Percentiles rank a stretch among this genome's conserved stretches.
These are phyloP conservation scores for Myotis yumanensis DNA, from an alignment of 2,113 vertebrate genomes.

Conservation along the genomic window DNA sequence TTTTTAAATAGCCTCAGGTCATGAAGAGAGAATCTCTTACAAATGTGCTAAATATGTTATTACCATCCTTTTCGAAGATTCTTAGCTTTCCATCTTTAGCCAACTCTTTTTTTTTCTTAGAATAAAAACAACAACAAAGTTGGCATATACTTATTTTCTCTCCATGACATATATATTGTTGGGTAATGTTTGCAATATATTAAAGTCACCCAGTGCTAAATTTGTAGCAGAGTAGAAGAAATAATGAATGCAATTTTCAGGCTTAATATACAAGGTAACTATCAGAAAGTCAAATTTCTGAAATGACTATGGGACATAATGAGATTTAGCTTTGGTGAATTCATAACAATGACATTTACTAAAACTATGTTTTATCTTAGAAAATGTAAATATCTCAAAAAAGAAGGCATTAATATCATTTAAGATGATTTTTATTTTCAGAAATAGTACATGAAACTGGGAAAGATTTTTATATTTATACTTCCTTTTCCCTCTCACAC, in stretches of 20 bases:
- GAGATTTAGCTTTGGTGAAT: background rate
- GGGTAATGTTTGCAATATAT: background rate
- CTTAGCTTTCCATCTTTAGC: background rate
- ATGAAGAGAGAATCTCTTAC: background rate
- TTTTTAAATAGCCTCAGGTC: background rate
- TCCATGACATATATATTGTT: background rate
- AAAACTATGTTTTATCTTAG: background rate
- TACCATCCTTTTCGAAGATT: background rate
- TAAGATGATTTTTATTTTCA: constrained; percentile 17
- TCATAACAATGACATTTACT: background rate
- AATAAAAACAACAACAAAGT: background rate
- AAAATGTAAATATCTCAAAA: background rate
- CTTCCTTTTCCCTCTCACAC: background rate
- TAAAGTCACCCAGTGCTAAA: background rate
- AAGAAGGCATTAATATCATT: background rate
- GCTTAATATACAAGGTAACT: constrained; percentile 22
- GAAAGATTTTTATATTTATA: background rate
- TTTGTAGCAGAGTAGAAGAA: background rate
- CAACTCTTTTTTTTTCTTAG: background rate
- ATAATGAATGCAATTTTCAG: background rate
- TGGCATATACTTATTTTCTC: background rate
- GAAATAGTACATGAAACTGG: constrained; percentile 7
- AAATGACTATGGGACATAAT: background rate
- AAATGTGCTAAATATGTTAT: background rate
- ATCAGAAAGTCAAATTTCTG: constrained; percentile 41